A percentile compares a stretch with the other conserved stretches of the same genome.
phyloP scores from a whole-genome alignment of 2,888 invertebrate genomes.

The Eutolmus rufibarbis region DNA sequence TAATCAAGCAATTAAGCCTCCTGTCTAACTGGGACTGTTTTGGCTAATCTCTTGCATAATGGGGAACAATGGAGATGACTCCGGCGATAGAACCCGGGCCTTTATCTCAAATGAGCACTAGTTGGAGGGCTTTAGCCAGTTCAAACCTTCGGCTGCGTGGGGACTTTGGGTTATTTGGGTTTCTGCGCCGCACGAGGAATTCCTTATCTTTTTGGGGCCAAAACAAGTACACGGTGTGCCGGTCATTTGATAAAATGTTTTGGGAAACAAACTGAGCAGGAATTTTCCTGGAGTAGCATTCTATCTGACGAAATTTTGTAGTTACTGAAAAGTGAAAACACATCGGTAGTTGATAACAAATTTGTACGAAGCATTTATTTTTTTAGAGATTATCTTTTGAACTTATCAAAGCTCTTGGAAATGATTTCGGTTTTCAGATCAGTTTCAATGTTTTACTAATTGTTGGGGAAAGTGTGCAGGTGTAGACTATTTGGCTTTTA shows the following conservation, averaged over 20 bases:
- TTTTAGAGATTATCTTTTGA: neutral
- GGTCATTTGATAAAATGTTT: neutral
- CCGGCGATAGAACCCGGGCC: neutral
- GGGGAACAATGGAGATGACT: conserved; percentile 3
- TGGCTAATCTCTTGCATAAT: neutral
- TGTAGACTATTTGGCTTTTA: too few relatives aligned
- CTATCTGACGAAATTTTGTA: neutral
- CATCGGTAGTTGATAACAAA: neutral
- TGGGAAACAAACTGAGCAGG: neutral
- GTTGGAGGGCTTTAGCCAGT: neutral
- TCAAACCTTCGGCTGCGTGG: neutral
- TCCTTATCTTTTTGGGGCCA: neutral
- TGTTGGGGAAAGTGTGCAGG: neutral
- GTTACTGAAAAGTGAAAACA: neutral
- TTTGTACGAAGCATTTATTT: neutral
- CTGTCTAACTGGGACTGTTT: conserved; percentile 17
- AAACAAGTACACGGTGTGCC: neutral
- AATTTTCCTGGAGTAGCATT: neutral
- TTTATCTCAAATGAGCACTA: neutral
- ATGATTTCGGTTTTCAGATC: neutral
- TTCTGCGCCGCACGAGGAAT: neutral
- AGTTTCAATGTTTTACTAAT: neutral
- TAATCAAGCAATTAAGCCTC: conserved; percentile 42
- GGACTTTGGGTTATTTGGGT: neutral
- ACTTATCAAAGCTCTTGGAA: neutral